Evolutionary conservation across 2,888 invertebrate species (phyloP).

Genomic region (Stictocephala bisonia): DNA sequence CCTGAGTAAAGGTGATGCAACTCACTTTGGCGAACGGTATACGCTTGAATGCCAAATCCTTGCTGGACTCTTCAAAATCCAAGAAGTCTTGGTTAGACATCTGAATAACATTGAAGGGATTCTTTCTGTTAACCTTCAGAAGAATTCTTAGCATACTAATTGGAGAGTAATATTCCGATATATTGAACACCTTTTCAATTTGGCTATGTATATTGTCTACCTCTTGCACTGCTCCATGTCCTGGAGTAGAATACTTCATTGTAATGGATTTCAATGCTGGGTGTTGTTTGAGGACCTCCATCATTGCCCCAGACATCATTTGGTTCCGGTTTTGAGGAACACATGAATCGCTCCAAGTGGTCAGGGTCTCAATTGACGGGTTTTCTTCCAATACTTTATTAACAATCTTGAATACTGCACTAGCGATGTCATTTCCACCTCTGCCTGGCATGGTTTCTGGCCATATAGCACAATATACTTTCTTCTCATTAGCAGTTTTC

Average conservation of each 20-base stretch:
- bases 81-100: neutral
- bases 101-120: neutral
- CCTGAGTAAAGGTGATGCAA: neutral
- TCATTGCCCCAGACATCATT: slow-evolving; percentile 16
- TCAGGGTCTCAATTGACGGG: neutral
- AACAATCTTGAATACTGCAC: slow-evolving; percentile 5
- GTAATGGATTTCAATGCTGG: neutral
- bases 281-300: slow-evolving; percentile 1
- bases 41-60: neutral
- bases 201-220: slow-evolving; percentile 24
- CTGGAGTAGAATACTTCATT: slow-evolving; percentile 23
- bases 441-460: neutral
- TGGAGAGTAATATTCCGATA: slow-evolving; percentile 1
- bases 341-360: slow-evolving; percentile 20
- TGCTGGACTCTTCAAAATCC: neutral
- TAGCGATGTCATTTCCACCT: slow-evolving; percentile 1
- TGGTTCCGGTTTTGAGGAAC: slow-evolving; percentile 30
- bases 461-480: slow-evolving; percentile 10
- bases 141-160: neutral
- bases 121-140: neutral
- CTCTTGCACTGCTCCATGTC: slow-evolving; percentile 17
- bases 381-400: neutral
- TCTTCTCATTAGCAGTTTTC: neutral
- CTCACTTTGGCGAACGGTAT: neutral
- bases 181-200: neutral